phyloP scores from a whole-genome alignment of 2,113 vertebrate species.

The Saguinus midas region DNA sequence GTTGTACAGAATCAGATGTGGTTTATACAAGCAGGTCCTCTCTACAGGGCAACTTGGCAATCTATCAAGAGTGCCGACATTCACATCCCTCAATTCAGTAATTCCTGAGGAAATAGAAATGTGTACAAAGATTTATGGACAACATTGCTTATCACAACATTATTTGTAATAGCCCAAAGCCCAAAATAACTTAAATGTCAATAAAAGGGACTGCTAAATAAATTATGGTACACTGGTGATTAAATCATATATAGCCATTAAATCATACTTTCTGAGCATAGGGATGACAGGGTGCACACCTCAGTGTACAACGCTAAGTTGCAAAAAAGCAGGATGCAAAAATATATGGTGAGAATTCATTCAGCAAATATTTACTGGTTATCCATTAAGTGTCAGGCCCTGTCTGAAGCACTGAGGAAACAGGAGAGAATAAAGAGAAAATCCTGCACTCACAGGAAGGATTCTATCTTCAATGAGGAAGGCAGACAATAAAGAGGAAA shows the following conservation, averaged over 20 bases:
- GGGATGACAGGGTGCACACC: neutral
- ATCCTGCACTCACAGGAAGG: neutral
- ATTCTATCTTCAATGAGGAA: neutral
- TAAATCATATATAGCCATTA: conserved; percentile 30
- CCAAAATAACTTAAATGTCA: conserved; percentile 47
- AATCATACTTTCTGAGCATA: conserved; percentile 5
- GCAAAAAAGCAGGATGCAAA: conserved; percentile 15
- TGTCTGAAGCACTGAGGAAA: neutral
- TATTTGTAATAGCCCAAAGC: conserved; percentile 60
- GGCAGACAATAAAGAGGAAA: neutral
- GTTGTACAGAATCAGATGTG: neutral
- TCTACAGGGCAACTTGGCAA: neutral
- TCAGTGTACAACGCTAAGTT: neutral
- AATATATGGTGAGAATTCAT: neutral
- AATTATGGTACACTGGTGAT: conserved; percentile 12
- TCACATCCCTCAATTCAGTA: neutral
- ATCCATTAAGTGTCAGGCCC: neutral
- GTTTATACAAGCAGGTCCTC: neutral
- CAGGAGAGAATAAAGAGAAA: neutral
- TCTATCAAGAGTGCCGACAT: conserved; percentile 8
- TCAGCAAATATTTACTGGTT: neutral
- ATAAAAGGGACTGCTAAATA: conserved; percentile 44
- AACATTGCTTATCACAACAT: conserved; percentile 44
- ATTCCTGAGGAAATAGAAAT: conserved; percentile 56
- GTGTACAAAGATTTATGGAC: conserved; percentile 31